These are phyloP conservation scores for Sphenopsis melanotis DNA, from an alignment of 2,797 vertebrate genomes.

Conservation along the genomic window DNA sequence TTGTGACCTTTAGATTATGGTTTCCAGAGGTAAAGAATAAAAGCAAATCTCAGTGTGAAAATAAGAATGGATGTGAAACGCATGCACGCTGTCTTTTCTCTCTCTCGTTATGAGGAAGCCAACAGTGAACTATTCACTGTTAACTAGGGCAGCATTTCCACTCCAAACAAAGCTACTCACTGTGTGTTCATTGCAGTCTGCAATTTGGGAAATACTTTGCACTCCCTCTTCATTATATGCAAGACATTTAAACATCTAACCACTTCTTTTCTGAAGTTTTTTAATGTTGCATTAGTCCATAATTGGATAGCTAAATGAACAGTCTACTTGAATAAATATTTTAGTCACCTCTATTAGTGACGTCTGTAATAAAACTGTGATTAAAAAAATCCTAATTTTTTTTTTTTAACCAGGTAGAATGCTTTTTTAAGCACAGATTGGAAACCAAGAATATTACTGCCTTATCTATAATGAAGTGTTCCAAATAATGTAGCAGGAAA, in stretches of 20 bases:
- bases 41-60: conserved; percentile 22
- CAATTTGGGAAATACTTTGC: background rate
- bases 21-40: background rate
- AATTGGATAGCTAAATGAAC: background rate
- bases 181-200: background rate
- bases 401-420: background rate
- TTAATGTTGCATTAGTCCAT: background rate
- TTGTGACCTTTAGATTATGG: conserved; percentile 21
- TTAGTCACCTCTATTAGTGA: background rate
- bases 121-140: background rate
- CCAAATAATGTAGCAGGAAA: background rate
- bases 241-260: background rate
- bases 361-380: background rate
- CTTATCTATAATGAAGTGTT: background rate
- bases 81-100: background rate
- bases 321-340: background rate
- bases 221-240: background rate
- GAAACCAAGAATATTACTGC: background rate
- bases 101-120: background rate
- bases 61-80: background rate
- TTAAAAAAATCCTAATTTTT: background rate
- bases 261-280: background rate
- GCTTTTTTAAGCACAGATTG: background rate
- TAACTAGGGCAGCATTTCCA: conserved; percentile 3
- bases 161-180: background rate